A percentile compares a stretch with the other conserved stretches of the same genome.
These are phyloP conservation scores for Drosophila grimshawi DNA, from an alignment of 1,140 invertebrate genomes.

Conservation along the genomic window DNA sequence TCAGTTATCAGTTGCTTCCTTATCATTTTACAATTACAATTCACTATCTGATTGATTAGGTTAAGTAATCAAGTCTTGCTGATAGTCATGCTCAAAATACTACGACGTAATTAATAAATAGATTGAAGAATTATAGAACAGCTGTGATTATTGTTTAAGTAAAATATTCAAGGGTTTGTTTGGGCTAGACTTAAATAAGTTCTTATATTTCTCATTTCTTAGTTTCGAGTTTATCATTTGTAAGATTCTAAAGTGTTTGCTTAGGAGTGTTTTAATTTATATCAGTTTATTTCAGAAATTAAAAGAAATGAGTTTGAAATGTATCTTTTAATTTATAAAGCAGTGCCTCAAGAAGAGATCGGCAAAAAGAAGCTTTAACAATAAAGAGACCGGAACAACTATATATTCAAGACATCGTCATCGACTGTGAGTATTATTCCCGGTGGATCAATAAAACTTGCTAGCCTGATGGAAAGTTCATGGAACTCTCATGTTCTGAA, in stretches of 20 bases:
- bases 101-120: slow-evolving; percentile 2
- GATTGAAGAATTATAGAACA: slow-evolving; percentile 2
- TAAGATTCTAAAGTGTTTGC: no score
- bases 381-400: slow-evolving; percentile 3
- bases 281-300: background rate
- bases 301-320: background rate
- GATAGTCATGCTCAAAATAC: background rate
- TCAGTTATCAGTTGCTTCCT: background rate
- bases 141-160: slow-evolving; percentile 6
- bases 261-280: no score
- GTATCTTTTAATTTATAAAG: background rate
- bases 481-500: slow-evolving; percentile 38
- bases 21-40: slow-evolving; percentile 8
- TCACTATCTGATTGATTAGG: background rate
- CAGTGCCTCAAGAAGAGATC: background rate
- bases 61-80: background rate
- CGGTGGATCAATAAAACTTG: slow-evolving; percentile 20
- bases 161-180: slow-evolving; percentile 7
- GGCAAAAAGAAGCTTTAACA: slow-evolving; percentile 8
- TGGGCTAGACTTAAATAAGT: background rate
- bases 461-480: slow-evolving; percentile 46
- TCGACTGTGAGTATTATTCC: slow-evolving; percentile 13
- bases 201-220: background rate
- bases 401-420: slow-evolving; percentile 23
- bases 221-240: no score